A percentile compares a stretch with the other conserved stretches of the same genome.
Evolutionary conservation across 2,113 vertebrate species (phyloP).

Genomic region (Lophotis ruficrista): DNA sequence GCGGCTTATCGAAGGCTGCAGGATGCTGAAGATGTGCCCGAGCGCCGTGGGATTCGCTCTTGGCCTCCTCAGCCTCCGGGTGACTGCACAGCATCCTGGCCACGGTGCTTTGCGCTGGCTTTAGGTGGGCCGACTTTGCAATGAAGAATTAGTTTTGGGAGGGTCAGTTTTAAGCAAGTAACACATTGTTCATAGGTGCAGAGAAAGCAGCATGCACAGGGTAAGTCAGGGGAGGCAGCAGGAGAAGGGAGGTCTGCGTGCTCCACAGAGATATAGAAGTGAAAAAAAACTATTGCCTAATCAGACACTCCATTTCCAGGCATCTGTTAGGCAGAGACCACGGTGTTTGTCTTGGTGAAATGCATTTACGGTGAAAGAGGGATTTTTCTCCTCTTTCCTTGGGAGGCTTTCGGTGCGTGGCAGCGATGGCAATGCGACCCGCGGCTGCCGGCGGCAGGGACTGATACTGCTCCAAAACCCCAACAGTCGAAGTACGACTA

Average conservation of each 20-base stretch:
- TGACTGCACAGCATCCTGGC: background rate
- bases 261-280: background rate
- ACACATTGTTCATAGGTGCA: background rate
- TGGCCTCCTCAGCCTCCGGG: background rate
- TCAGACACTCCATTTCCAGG: background rate
- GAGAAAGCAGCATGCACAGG: fast-evolving
- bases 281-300: background rate
- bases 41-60: fast-evolving
- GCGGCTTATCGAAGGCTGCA: background rate
- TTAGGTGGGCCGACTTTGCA: background rate
- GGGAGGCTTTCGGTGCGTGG: background rate
- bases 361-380: background rate
- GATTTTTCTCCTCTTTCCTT: background rate
- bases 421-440: background rate
- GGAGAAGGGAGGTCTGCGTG: background rate
- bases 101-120: background rate
- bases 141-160: background rate
- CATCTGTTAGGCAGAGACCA: background rate
- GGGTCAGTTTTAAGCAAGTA: background rate
- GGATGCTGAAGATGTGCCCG: background rate
- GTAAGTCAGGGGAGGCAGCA: fast-evolving
- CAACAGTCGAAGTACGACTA: background rate
- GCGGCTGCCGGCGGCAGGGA: fast-evolving
- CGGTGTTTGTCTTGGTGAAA: background rate
- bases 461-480: background rate